Evolutionary conservation across 2,797 vertebrate genomes (phyloP).

Genomic region (Sebastes kiyomatsui): DNA sequence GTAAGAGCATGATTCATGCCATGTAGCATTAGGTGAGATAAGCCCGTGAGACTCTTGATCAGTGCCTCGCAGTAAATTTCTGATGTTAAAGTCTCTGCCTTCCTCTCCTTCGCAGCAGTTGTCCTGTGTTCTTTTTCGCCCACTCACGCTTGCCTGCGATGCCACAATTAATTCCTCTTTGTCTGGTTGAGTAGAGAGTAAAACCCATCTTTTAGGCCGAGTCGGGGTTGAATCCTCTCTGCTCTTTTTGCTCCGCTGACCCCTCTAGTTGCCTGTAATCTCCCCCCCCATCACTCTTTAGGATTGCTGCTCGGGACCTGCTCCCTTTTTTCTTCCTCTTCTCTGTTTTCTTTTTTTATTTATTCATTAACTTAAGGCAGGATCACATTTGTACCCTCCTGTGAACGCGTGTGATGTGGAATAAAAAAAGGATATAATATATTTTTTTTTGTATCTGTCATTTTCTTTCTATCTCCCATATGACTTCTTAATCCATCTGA

Average conservation of each 20-base stretch:
- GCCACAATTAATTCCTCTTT: conserved; percentile 78
- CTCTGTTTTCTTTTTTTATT: conserved; percentile 49
- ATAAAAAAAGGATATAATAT: conserved; percentile 95
- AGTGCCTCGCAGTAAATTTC: conserved; percentile 15
- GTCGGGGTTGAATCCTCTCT: conserved; percentile 30
- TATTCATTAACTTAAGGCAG: conserved; percentile 66
- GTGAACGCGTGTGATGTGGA: conserved; percentile 78
- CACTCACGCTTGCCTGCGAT: conserved; percentile 66
- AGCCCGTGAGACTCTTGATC: conserved; percentile 38
- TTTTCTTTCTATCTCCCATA: conserved; percentile 99
- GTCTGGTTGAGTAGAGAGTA: conserved; percentile 58
- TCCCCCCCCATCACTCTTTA: conserved; percentile 55
- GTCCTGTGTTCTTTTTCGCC: conserved; percentile 25
- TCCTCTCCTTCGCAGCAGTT: conserved; percentile 23
- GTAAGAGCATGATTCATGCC: conserved; percentile 38
- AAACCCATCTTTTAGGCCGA: conserved; percentile 56
- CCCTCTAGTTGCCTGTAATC: conserved; percentile 62
- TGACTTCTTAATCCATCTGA: conserved; percentile 99
- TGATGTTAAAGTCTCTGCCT: conserved; percentile 37
- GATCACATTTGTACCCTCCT: conserved; percentile 70
- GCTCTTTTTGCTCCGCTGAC: conserved; percentile 68
- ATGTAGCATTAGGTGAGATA: conserved; percentile 48
- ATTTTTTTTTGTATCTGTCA: conserved; percentile 98
- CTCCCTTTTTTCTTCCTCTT: conserved; percentile 11
- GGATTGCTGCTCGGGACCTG: conserved; percentile 67